Evolutionary conservation across 2,113 vertebrate species (phyloP).

Genomic region (Edolisoma coerulescens): DNA sequence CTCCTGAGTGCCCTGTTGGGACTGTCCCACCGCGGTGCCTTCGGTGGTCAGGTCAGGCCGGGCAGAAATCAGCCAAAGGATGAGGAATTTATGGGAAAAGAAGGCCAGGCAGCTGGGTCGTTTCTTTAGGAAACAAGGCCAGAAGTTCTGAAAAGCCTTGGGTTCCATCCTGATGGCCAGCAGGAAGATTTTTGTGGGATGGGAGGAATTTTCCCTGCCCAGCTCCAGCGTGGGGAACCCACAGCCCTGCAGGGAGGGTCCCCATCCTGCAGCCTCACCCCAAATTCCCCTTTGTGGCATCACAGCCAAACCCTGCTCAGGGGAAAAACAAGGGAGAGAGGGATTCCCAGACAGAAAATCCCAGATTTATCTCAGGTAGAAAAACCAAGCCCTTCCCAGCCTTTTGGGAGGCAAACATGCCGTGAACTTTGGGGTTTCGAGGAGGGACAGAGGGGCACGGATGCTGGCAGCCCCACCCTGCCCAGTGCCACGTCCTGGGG

Average conservation of each 20-base stretch:
- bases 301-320: not conserved
- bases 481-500: not conserved
- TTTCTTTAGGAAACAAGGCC: not conserved
- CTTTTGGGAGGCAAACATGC: not conserved
- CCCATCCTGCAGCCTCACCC: not conserved
- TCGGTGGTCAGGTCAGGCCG: no score
- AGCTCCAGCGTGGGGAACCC: not conserved
- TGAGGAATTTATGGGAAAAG: not conserved
- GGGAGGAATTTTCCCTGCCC: not conserved
- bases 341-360: not conserved
- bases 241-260: not conserved
- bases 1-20: not conserved
- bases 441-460: no score
- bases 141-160: not conserved
- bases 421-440: not conserved
- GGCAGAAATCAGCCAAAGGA: not conserved
- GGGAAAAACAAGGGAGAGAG: not conserved
- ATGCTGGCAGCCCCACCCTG: conserved; percentile 20
- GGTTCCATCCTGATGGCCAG: not conserved
- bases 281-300: not conserved
- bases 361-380: not conserved
- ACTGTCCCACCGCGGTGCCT: no score
- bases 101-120: not conserved
- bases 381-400: not conserved
- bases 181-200: conserved; percentile 3